Evolutionary conservation across 2,797 vertebrate species (phyloP).

Genomic region (Poeciliopsis presidionis): DNA sequence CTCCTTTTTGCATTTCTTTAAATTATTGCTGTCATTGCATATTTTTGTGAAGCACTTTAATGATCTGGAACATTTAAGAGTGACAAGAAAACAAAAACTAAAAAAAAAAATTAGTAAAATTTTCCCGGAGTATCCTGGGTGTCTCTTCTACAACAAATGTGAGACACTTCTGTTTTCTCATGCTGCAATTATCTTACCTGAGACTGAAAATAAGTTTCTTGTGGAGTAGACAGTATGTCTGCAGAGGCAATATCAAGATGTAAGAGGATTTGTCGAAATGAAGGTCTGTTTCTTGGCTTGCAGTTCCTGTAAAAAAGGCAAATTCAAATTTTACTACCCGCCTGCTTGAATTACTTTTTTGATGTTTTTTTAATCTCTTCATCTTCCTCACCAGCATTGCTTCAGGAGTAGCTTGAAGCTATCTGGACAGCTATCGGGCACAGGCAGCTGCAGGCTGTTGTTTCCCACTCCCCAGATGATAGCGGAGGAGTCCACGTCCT

Average conservation of each 20-base stretch:
- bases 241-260: constrained; percentile 96
- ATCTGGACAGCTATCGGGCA: constrained; percentile 94
- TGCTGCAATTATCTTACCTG: constrained; percentile 79
- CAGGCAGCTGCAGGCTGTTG: constrained; percentile 95
- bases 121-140: too few relatives aligned
- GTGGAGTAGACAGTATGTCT: constrained; percentile 92
- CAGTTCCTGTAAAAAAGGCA: constrained; percentile 85
- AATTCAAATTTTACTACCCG: constrained; percentile 16
- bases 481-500: constrained; percentile 96
- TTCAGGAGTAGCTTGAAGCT: constrained; percentile 96
- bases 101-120: neutral
- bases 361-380: neutral
- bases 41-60: neutral
- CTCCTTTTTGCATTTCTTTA: neutral
- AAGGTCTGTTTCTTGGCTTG: constrained; percentile 93
- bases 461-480: constrained; percentile 99
- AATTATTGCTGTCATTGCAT: neutral
- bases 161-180: neutral
- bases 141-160: too few relatives aligned
- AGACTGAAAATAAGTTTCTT: constrained; percentile 96
- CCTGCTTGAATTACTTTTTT: neutral
- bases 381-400: constrained; percentile 91
- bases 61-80: neutral
- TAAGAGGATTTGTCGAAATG: constrained; percentile 94
- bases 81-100: neutral